These are phyloP conservation scores for Drosophila aldrichi DNA, from an alignment of 2,888 invertebrate genomes.

Conservation along the genomic window DNA sequence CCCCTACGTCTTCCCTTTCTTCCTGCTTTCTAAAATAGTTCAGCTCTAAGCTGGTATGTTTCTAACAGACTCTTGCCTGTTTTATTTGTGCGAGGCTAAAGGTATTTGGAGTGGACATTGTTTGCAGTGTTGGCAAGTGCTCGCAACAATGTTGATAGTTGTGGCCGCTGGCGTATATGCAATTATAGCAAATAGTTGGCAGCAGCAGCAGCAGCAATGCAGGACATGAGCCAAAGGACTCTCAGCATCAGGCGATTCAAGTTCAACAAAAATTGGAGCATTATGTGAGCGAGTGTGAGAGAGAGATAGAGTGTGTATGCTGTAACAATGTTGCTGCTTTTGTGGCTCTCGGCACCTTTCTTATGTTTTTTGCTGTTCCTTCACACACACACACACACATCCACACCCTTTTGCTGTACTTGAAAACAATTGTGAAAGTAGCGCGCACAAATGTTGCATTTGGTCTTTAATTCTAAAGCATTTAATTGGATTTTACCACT, in stretches of 20 bases:
- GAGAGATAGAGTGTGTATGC: background rate
- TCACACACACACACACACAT: background rate
- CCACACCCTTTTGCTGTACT: conserved; percentile 7
- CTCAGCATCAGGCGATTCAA: conserved; percentile 13
- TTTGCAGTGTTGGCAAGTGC: conserved; percentile 34
- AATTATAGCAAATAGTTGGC: conserved; percentile 46
- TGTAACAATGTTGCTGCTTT: conserved; percentile 41
- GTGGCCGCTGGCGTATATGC: conserved; percentile 19
- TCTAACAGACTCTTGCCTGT: background rate
- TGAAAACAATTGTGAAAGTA: conserved; percentile 42
- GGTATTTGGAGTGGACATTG: conserved; percentile 30
- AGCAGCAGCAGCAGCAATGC: conserved; percentile 11
- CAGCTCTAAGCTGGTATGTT: background rate
- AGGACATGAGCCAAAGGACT: conserved; percentile 13
- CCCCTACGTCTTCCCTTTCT: too few species aligned
- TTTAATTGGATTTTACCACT: conserved; percentile 57
- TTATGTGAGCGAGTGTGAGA: conserved; percentile 13
- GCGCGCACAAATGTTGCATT: conserved; percentile 44
- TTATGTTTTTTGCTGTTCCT: background rate
- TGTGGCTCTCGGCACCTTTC: conserved; percentile 1
- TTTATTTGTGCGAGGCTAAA: background rate
- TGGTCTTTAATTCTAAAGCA: conserved; percentile 46
- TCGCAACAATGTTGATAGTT: conserved; percentile 30
- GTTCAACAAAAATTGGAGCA: conserved; percentile 39
- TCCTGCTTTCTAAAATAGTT: background rate